A percentile compares a stretch with the other conserved stretches of the same genome.
Evolutionary conservation across 37 sponge, comb jelly and placozoan genomes (phyloP).

Genomic region (Tethya wilhelma): DNA sequence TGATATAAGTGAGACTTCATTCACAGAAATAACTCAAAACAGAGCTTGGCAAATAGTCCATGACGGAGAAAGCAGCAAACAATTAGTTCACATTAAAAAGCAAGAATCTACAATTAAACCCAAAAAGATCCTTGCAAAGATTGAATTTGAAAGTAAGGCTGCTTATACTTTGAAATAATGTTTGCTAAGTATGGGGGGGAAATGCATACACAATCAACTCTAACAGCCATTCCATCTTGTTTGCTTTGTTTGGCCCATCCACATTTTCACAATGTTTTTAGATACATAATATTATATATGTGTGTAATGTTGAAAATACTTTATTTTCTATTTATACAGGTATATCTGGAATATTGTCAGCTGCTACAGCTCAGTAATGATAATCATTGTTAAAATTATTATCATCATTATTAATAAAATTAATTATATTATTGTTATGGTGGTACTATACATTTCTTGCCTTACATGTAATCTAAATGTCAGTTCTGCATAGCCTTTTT

Average conservation of each 20-base stretch:
- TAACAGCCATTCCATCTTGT: too few species aligned
- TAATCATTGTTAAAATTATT: too few species aligned
- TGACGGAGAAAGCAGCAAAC: background rate
- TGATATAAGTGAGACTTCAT: background rate
- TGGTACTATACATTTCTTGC: too few species aligned
- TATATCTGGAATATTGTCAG: background rate
- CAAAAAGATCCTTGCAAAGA: background rate
- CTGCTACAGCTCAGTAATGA: background rate
- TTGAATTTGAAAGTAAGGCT: background rate
- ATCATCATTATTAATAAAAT: too few species aligned
- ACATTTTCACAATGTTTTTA: too few species aligned
- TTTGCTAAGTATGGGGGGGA: too few species aligned
- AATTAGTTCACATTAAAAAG: background rate
- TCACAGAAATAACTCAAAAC: background rate
- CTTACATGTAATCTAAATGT: too few species aligned
- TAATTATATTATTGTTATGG: too few species aligned
- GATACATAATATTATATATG: too few species aligned
- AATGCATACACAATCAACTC: too few species aligned
- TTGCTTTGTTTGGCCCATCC: too few species aligned
- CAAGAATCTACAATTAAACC: background rate
- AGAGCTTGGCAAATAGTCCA: background rate
- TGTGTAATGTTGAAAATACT: background rate
- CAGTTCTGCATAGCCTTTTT: too few species aligned
- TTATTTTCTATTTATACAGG: background rate
- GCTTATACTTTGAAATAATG: background rate